phyloP scores from a whole-genome alignment of 2,113 vertebrate species.

The Tragulus kanchil region DNA sequence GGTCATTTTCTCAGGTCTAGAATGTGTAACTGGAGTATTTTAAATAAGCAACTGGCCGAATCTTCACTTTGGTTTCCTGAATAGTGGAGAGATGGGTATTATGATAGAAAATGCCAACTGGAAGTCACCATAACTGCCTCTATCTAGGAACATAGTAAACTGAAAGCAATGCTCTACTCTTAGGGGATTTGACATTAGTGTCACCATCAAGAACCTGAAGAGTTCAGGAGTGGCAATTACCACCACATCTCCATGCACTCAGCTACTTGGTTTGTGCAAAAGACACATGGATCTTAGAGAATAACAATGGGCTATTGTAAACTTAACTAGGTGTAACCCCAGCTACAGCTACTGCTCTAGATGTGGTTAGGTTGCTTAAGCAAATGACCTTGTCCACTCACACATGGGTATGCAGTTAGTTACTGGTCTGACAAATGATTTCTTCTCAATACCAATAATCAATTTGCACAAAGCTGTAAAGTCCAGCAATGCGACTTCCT shows the following conservation, averaged over 20 bases:
- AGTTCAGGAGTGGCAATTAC: background rate
- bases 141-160: background rate
- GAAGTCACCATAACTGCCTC: background rate
- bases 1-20: background rate
- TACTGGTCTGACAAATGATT: background rate
- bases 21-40: background rate
- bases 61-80: background rate
- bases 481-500: background rate
- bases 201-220: background rate
- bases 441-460: background rate
- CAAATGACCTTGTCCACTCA: background rate
- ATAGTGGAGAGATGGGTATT: background rate
- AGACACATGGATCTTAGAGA: background rate
- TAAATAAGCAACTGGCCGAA: background rate
- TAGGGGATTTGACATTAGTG: background rate
- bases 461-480: background rate
- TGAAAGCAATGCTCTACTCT: background rate
- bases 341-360: background rate
- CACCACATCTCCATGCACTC: background rate
- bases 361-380: background rate
- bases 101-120: background rate
- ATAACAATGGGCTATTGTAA: background rate
- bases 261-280: background rate
- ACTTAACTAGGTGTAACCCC: background rate
- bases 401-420: background rate